Evolutionary conservation across 2,113 vertebrate species (phyloP).

Genomic region (Phalacrocorax brasilianus): DNA sequence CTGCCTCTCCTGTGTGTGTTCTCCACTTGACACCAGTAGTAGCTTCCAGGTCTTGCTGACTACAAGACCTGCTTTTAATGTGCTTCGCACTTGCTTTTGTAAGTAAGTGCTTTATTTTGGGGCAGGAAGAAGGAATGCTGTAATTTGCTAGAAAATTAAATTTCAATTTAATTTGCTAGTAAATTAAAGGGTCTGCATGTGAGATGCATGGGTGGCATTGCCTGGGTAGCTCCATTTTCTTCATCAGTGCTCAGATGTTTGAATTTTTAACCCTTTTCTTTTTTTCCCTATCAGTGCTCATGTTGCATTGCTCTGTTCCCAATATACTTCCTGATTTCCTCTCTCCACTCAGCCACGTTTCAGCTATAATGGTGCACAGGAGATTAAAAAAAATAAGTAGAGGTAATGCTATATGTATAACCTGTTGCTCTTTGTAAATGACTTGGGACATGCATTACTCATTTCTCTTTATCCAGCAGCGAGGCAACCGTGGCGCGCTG

Average conservation of each 20-base stretch:
- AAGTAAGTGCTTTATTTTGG: neutral
- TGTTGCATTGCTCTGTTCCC: neutral
- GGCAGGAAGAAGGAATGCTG: neutral
- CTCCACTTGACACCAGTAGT: neutral
- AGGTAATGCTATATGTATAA: neutral
- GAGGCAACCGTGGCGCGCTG: neutral
- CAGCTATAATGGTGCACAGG: neutral
- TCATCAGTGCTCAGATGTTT: neutral
- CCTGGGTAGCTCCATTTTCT: neutral
- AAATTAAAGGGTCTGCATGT: neutral
- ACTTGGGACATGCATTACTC: neutral
- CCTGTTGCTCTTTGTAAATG: neutral
- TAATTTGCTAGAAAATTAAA: neutral
- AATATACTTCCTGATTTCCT: neutral
- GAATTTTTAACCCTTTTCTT: neutral
- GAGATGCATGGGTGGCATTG: neutral
- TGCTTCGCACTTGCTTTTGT: neutral
- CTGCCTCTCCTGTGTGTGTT: neutral
- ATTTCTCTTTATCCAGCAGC: neutral
- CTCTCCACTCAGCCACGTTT: neutral
- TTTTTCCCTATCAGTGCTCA: fast-evolving
- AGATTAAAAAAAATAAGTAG: neutral
- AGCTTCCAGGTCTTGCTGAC: neutral
- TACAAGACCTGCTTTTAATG: neutral
- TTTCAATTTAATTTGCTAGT: neutral